A percentile compares a stretch with the other conserved stretches of the same genome.
phyloP scores from a whole-genome alignment of 37 sponge, comb jelly and placozoan genomes.

The Haliclona indistincta region DNA sequence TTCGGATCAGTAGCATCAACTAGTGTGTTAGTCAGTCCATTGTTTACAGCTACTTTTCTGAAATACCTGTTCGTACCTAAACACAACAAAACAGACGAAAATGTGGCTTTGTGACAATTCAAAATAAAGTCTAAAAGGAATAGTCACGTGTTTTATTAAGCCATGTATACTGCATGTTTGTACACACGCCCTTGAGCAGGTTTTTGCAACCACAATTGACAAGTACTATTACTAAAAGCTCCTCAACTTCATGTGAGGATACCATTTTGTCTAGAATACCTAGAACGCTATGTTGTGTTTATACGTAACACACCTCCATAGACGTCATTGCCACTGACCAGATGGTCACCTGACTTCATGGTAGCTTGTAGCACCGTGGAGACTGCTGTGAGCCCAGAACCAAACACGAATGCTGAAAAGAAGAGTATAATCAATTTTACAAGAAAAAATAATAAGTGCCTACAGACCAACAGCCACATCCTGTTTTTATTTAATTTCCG shows the following conservation, averaged over 20 bases:
- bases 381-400: slow-evolving; percentile 80
- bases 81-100: background rate
- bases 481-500: no score
- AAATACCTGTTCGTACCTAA: slow-evolving; percentile 90
- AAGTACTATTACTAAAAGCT: no score
- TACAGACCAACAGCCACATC: no score
- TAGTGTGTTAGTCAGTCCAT: slow-evolving; percentile 62
- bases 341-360: slow-evolving; percentile 87
- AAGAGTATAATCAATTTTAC: no score
- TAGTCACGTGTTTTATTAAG: no score
- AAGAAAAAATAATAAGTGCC: no score
- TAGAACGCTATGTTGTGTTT: no score
- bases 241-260: no score
- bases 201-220: no score
- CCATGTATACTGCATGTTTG: background rate
- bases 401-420: background rate
- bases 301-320: slow-evolving; percentile 89
- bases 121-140: background rate
- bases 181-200: no score
- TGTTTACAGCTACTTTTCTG: slow-evolving; percentile 60
- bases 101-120: background rate
- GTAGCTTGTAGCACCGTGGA: slow-evolving; percentile 53
- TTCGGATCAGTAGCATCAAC: slow-evolving; percentile 80
- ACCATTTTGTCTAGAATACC: no score
- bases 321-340: slow-evolving; percentile 80